Base-by-base conservation (phyloP, 2,113 vertebrate species). In the Hippolais icterina region DNA sequence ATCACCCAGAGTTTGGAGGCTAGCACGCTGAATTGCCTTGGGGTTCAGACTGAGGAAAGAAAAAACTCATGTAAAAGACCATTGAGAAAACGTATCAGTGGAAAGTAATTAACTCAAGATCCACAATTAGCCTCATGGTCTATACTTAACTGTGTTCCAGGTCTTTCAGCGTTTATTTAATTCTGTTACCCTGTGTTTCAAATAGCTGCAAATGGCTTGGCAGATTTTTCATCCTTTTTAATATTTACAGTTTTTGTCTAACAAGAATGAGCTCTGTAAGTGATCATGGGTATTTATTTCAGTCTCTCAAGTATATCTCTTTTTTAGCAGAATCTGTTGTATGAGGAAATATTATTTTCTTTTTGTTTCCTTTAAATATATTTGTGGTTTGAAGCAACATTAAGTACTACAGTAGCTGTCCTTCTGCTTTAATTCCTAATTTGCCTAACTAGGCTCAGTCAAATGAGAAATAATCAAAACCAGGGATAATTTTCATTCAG, bases 91-190 rank as follows among this genome's bases (percentile, higher is more conserved):
- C 96, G 94, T 97, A 94, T 97, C 94, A 96, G 77, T 97, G 97
- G 95, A 98, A 97, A 97, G 94, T 98, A 98, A 98, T 98, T 98
- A 98, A 98, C 96, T 97, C 96, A 97, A 95, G 97, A 97, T 96
- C 96, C 90, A 97, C 97, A 98, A 97, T 98, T 98, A 98, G 96
- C 97, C 96, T 97, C 97, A 96, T 96, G 97, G 96, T 97, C 94
- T 94, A 78, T 95, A 97, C 92, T 97, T 97, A 98, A 96, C 96
- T 90, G 96, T 92, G 83, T 97, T 96, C 88, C 93, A 97, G 96
- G 94, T 97, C 96, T 98, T 97, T 96, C 89, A 97, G 94, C 93
- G 7, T 95, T 95, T 85, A 95, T 95, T 94, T 97, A 96, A 96
- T 97, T 97, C 92, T 97, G 96, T 97, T 95, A 94, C 94, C 93